Conservation (phyloP, 2,113 vertebrate genomes). For the Poeciliopsis retropinna region DNA sequence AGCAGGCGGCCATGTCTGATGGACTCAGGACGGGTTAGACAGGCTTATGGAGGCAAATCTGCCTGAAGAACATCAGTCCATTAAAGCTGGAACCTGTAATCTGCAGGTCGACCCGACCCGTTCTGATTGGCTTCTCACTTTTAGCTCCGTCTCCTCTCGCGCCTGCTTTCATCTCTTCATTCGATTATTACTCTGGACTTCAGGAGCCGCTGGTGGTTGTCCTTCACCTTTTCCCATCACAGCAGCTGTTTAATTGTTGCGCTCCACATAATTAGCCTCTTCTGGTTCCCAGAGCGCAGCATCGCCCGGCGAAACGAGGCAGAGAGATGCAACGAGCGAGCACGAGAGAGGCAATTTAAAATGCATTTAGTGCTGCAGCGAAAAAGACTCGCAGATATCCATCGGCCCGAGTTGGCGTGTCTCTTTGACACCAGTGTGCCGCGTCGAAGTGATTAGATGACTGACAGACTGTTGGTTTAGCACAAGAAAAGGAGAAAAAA, state of each 20-base stretch:
- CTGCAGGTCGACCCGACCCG: background rate
- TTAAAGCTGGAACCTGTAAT: constrained; percentile 41
- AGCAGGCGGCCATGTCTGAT: constrained; percentile 28
- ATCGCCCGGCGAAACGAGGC: background rate
- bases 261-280: background rate
- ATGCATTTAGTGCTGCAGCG: background rate
- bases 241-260: background rate
- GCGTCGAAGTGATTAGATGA: too few relatives aligned
- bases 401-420: background rate
- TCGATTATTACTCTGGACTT: background rate
- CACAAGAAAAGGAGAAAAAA: too few relatives aligned
- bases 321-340: background rate
- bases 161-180: too few relatives aligned
- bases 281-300: background rate
- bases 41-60: constrained; percentile 37
- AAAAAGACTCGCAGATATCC: background rate
- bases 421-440: background rate
- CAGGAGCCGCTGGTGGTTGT: background rate
- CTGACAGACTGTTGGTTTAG: too few relatives aligned
- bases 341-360: background rate
- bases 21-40: constrained; percentile 24
- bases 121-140: constrained; percentile 14
- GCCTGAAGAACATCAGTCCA: constrained; percentile 25
- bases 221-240: background rate
- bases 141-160: background rate